These are phyloP conservation scores for Hirtodrosophila alboralis DNA, from an alignment of 2,888 invertebrate genomes.

Conservation along the genomic window DNA sequence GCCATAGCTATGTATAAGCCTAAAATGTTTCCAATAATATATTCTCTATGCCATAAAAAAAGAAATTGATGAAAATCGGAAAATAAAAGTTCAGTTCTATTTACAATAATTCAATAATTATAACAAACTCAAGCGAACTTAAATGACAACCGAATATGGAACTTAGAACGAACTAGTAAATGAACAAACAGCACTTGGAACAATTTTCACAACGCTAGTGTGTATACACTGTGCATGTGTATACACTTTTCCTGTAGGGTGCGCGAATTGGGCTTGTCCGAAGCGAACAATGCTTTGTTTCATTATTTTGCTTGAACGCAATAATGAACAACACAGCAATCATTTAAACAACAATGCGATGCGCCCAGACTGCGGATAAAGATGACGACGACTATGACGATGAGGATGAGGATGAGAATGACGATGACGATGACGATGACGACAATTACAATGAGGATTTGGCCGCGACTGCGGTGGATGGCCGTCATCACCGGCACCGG, in stretches of 20 bases:
- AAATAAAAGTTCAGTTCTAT: no score
- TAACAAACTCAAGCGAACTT: no score
- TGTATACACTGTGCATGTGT: background rate
- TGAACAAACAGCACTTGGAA: no score
- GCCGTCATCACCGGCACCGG: slow-evolving; percentile 54
- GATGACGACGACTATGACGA: slow-evolving; percentile 35
- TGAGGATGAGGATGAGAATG: slow-evolving; percentile 3
- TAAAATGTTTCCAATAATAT: no score
- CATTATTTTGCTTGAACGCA: slow-evolving; percentile 41
- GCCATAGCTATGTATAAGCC: no score
- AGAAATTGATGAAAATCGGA: no score
- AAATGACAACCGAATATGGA: no score
- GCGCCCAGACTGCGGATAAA: slow-evolving; percentile 45
- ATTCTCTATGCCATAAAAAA: no score
- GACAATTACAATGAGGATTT: slow-evolving; percentile 68
- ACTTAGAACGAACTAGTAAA: no score
- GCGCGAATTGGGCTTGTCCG: slow-evolving; percentile 7
- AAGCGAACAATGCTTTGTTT: slow-evolving; percentile 43
- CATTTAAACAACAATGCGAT: slow-evolving; percentile 67
- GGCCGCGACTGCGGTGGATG: slow-evolving; percentile 63
- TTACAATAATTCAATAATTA: no score
- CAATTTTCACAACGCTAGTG: background rate
- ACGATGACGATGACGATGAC: slow-evolving; percentile 43
- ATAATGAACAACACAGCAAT: slow-evolving; percentile 65
- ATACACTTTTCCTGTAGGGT: slow-evolving; percentile 4